Percentiles rank a stretch among this genome's conserved stretches.
Evolutionary conservation across 2,113 vertebrate genomes (phyloP).

Genomic region (Lathamus discolor): DNA sequence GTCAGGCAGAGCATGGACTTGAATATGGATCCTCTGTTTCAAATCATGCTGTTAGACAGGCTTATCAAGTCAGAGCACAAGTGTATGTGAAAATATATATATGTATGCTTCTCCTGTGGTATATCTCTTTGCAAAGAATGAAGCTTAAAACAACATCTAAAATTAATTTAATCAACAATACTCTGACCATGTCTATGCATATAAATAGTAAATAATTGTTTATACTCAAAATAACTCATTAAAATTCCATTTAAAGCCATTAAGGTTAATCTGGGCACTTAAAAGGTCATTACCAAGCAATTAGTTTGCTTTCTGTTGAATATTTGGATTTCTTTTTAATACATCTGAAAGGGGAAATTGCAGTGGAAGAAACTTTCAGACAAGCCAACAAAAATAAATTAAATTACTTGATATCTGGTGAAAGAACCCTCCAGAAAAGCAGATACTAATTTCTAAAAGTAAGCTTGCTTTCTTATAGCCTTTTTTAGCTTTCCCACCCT

Average conservation of each 20-base stretch:
- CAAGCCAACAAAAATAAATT: background rate
- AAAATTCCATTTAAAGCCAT: conserved; percentile 16
- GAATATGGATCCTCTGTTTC: background rate
- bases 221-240: background rate
- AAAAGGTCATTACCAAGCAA: background rate
- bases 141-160: background rate
- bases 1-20: background rate
- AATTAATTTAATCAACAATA: background rate
- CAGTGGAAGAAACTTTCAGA: background rate
- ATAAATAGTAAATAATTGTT: conserved; percentile 14
- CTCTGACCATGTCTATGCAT: background rate
- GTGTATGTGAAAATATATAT: background rate
- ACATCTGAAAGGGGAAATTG: background rate
- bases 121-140: background rate
- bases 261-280: conserved; percentile 11
- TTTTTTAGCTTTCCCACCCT: background rate
- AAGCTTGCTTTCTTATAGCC: background rate
- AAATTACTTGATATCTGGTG: background rate
- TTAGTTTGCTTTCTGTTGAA: background rate
- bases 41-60: background rate
- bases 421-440: background rate
- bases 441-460: background rate
- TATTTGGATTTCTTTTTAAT: background rate
- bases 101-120: background rate
- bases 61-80: background rate